Evolutionary conservation across 2,888 invertebrate genomes (phyloP).

Genomic region (Acleris holmiana): DNA sequence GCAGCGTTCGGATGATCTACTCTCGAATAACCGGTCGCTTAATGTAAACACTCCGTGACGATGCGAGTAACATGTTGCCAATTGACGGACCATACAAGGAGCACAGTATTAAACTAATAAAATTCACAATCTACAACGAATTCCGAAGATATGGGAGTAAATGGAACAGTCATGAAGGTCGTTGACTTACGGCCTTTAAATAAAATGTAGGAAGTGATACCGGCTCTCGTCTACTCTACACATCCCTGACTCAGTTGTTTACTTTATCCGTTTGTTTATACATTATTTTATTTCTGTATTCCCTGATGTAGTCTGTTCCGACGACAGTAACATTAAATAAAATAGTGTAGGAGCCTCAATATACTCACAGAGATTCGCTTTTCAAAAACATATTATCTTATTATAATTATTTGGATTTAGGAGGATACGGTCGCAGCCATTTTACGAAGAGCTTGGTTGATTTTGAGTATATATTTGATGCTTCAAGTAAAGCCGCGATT

Average conservation of each 20-base stretch:
- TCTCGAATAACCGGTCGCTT: conserved; percentile 50
- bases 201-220: conserved; percentile 67
- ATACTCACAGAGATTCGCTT: too few relatives aligned
- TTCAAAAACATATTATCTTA: too few relatives aligned
- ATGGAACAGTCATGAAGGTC: conserved; percentile 50
- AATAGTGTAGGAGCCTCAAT: too few relatives aligned
- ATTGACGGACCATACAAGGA: conserved; percentile 39
- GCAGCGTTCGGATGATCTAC: conserved; percentile 40
- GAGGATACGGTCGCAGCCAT: too few relatives aligned
- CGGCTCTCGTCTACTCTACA: conserved; percentile 48
- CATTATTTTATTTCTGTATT: conserved; percentile 51
- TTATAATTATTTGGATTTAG: too few relatives aligned
- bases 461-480: too few relatives aligned
- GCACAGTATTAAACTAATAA: conserved; percentile 33
- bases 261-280: conserved; percentile 62
- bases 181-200: conserved; percentile 63
- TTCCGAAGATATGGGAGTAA: conserved; percentile 1
- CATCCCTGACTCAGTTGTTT: conserved; percentile 61
- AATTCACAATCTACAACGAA: conserved; percentile 13
- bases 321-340: too few relatives aligned
- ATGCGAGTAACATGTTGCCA: conserved; percentile 48
- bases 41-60: conserved; percentile 45
- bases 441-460: too few relatives aligned
- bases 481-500: too few relatives aligned
- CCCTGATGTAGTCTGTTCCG: conserved; percentile 12